Conservation (phyloP, 35 echinoderm and acorn worm genomes). For the Acanthaster planci region DNA sequence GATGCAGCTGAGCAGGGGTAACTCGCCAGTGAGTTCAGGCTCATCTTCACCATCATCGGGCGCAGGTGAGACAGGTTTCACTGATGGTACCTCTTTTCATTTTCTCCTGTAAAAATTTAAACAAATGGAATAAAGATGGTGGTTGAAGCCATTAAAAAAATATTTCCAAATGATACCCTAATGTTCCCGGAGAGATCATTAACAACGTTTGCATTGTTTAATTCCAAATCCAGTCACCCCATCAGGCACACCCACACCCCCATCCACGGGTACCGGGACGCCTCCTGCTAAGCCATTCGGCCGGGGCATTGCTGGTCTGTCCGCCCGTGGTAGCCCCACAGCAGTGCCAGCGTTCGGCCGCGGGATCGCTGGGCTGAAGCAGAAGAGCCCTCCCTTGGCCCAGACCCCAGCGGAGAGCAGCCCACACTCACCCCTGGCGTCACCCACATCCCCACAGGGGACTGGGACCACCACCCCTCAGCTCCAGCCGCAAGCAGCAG, state of each 20-base stretch:
- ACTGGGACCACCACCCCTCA: conserved; percentile 5
- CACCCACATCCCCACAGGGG: not conserved
- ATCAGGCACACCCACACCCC: not conserved
- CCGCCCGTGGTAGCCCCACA: not conserved
- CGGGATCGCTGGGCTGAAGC: conserved; percentile 21
- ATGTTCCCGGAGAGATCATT: not conserved
- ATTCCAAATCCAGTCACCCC: not conserved
- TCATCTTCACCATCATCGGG: not conserved
- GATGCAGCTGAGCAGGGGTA: conserved; percentile 14
- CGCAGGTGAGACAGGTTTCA: not conserved
- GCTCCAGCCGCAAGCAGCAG: too few species aligned
- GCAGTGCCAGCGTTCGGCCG: conserved; percentile 38
- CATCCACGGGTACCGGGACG: not conserved
- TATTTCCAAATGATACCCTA: not conserved
- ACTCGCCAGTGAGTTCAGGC: not conserved
- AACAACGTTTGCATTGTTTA: not conserved
- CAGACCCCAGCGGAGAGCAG: not conserved
- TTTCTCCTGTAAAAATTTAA: too few species aligned
- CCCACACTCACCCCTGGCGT: not conserved
- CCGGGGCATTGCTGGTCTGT: conserved; percentile 28
- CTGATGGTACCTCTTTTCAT: not conserved
- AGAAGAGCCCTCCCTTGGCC: not conserved
- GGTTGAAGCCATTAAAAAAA: too few species aligned
- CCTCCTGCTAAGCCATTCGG: conserved; percentile 43
- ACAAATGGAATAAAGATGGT: too few species aligned